These are phyloP conservation scores for Gymnosoma rotundatum DNA, from an alignment of 2,888 invertebrate genomes.

Conservation along the genomic window DNA sequence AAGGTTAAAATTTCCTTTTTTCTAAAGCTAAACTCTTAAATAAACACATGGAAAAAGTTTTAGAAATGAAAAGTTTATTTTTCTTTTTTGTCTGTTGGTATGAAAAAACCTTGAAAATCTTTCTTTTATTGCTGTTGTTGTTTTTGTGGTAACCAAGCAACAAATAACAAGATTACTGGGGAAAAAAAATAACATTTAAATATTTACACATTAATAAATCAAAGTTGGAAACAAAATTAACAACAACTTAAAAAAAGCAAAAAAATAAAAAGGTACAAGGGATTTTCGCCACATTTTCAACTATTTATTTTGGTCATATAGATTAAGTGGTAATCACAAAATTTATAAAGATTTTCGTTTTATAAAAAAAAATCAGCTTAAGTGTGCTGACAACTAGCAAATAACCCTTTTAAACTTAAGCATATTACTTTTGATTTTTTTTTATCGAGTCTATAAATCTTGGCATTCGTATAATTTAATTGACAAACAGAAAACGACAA, in stretches of 20 bases:
- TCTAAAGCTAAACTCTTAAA: slow-evolving; percentile 40
- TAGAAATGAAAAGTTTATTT: slow-evolving; percentile 17
- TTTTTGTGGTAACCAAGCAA: slow-evolving; percentile 48
- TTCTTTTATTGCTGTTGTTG: slow-evolving; percentile 37
- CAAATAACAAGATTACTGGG: slow-evolving; percentile 67
- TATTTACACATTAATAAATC: slow-evolving; percentile 69
- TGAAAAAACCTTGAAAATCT: slow-evolving; percentile 40
- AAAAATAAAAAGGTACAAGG: background rate
- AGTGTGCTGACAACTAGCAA: slow-evolving; percentile 6
- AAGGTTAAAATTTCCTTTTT: slow-evolving; percentile 41
- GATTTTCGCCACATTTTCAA: slow-evolving; percentile 32
- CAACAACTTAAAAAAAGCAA: slow-evolving; percentile 8
- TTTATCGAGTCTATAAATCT: too few species aligned
- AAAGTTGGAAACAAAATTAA: slow-evolving; percentile 58
- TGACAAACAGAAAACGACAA: too few species aligned
- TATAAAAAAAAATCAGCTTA: too few species aligned
- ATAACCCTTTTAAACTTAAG: background rate
- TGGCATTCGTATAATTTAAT: too few species aligned
- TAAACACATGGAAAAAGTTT: slow-evolving; percentile 48
- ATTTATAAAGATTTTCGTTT: slow-evolving; percentile 41
- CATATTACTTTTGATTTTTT: too few species aligned
- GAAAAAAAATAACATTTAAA: slow-evolving; percentile 65
- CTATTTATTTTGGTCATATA: slow-evolving; percentile 37
- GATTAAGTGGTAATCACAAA: slow-evolving; percentile 57
- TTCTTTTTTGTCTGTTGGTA: background rate